These are phyloP conservation scores for Agriotes lineatus DNA, from an alignment of 2,888 invertebrate species.

Conservation along the genomic window DNA sequence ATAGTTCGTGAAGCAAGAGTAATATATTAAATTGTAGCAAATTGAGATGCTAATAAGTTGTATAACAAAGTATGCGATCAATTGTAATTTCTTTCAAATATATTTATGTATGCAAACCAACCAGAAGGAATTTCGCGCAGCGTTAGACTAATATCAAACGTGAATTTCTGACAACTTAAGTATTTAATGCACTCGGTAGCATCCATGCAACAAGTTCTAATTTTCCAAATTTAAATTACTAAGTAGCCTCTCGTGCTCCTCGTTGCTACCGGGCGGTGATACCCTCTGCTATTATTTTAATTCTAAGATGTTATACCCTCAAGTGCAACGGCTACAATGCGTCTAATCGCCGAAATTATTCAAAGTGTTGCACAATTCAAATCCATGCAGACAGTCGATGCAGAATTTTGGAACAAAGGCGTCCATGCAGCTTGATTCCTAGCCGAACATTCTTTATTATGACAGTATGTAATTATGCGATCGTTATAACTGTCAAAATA, in stretches of 20 bases:
- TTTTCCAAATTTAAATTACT: constrained; percentile 5
- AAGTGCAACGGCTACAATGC: constrained; percentile 34
- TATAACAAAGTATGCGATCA: too few species aligned
- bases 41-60: too few species aligned
- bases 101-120: too few species aligned
- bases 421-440: constrained; percentile 33
- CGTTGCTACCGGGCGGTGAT: not conserved
- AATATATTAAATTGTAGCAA: too few species aligned
- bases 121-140: too few species aligned
- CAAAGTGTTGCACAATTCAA: constrained; percentile 42
- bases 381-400: constrained; percentile 39
- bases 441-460: constrained; percentile 38
- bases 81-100: too few species aligned
- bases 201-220: not conserved
- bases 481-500: constrained; percentile 49
- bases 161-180: not conserved
- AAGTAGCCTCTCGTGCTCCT: not conserved
- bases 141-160: too few species aligned
- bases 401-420: constrained; percentile 35
- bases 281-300: constrained; percentile 17
- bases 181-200: not conserved
- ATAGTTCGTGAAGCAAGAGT: too few species aligned
- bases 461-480: constrained; percentile 43
- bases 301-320: constrained; percentile 33
- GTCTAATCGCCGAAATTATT: constrained; percentile 27